These are phyloP conservation scores for Orycteropus afer DNA, from an alignment of 2,113 vertebrate species.

Conservation along the genomic window DNA sequence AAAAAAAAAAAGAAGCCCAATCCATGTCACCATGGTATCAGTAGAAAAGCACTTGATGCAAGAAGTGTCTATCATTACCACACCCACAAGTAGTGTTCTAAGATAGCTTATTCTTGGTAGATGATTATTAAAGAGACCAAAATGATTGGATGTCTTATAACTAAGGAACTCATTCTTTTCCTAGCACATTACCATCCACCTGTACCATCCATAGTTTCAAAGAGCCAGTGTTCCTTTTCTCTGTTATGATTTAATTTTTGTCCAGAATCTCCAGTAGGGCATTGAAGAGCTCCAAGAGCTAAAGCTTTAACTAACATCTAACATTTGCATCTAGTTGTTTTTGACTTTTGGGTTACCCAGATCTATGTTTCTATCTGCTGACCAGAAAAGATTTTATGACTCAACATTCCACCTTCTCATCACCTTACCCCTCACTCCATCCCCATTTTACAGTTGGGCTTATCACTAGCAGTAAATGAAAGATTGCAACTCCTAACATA, in stretches of 20 bases:
- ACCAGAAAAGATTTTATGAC: background rate
- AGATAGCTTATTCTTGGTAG: background rate
- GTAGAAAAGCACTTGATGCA: background rate
- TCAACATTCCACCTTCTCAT: rapidly evolving
- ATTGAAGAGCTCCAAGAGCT: background rate
- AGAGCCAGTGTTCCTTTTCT: background rate
- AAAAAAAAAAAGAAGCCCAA: too few relatives aligned
- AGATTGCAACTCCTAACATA: background rate
- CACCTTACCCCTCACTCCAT: background rate
- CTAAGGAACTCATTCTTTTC: background rate
- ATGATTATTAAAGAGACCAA: background rate
- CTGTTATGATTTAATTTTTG: constrained; percentile 5
- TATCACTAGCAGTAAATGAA: background rate
- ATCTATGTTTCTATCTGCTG: background rate
- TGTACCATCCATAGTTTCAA: background rate
- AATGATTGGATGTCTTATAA: background rate
- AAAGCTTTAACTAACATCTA: background rate
- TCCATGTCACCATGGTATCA: background rate
- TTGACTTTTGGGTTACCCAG: background rate
- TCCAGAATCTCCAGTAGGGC: background rate
- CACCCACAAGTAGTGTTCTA: background rate
- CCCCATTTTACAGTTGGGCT: background rate
- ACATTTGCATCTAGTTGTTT: background rate
- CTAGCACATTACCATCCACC: rapidly evolving
- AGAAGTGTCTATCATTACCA: background rate